phyloP scores from a whole-genome alignment of 2,113 vertebrate genomes.

The Eretmochelys imbricata region DNA sequence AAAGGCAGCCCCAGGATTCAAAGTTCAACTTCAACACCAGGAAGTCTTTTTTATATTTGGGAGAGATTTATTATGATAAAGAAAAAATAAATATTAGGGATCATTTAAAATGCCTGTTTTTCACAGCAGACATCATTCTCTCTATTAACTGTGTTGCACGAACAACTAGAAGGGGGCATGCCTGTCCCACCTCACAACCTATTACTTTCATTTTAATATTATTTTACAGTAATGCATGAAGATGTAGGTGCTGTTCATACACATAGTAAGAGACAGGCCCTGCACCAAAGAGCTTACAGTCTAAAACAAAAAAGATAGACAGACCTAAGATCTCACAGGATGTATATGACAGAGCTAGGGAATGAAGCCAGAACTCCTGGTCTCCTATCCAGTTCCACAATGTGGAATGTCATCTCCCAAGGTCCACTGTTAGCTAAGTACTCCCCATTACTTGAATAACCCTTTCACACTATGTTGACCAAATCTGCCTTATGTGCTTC shows the following conservation, averaged over 20 bases:
- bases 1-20: rapidly evolving
- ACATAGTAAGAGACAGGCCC: conserved; percentile 23
- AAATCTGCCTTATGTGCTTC: too few species aligned
- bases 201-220: conserved; percentile 49
- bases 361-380: not conserved
- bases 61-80: conserved; percentile 26
- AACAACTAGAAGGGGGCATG: conserved; percentile 24
- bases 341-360: not conserved
- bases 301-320: not conserved
- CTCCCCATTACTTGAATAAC: too few species aligned
- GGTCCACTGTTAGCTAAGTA: too few species aligned
- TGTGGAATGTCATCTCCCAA: too few species aligned
- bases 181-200: conserved; percentile 33
- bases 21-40: not conserved
- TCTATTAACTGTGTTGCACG: conserved; percentile 8
- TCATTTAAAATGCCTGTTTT: not conserved
- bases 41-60: not conserved
- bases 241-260: conserved; percentile 19
- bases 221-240: conserved; percentile 37
- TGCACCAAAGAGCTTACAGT: not conserved
- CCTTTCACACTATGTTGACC: too few species aligned
- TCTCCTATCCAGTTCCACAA: not conserved
- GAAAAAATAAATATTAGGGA: not conserved
- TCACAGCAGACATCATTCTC: conserved; percentile 9
- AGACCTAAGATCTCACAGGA: conserved; percentile 7